Base-by-base conservation (phyloP, 1,140 invertebrate species). In the Nephotettix cincticeps region DNA sequence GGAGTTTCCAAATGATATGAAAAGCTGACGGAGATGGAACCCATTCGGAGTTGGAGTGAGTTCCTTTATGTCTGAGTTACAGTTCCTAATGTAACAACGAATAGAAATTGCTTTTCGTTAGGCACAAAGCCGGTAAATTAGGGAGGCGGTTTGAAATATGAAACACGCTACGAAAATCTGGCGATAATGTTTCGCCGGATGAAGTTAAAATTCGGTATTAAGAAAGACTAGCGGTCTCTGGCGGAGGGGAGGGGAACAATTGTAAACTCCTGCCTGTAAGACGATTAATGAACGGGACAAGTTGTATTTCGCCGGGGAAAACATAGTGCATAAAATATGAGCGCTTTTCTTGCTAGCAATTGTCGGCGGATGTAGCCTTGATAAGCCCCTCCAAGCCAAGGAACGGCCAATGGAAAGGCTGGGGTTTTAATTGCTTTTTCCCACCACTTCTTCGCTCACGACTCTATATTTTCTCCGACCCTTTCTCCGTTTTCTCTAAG, bases 351-450 rank as follows among this genome's bases (percentile, higher is more conserved):
- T 70, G 69, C 69, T 25, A 40, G 68, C 23, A 54, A 29, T 54
- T 58, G 68, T 40, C n/a, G n/a, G 67, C 29, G 67, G 29, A 47
- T 68, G 32, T 51, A 21, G 45, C 25, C 54, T 63, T 40, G 63
- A 70, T 58, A 58, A 70, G 68, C 58, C 32, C 54, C 54, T 56
- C 40, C 43, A 27, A 36, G 47, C 32, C 69, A 70, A 70, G 54
- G 56, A 70, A 36, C 40, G 58, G 25, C 67, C 71, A 72, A 65
- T 72, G 54, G 65, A 68, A 68, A 65, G 65, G 65, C 71, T 27
- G 65, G 61, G 71, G 68, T 72, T 72, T 72, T 72, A 72, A 72
- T 72, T 68, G 71, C 66, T 71, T 72, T 72, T 72, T 68, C 71
- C 67, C 69, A 64, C 69, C 40, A 29, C 69, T 70, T 56, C 69